A percentile compares a stretch with the other conserved stretches of the same genome.
These are phyloP conservation scores for Columba livia DNA, from an alignment of 2,113 vertebrate species.

Conservation along the genomic window DNA sequence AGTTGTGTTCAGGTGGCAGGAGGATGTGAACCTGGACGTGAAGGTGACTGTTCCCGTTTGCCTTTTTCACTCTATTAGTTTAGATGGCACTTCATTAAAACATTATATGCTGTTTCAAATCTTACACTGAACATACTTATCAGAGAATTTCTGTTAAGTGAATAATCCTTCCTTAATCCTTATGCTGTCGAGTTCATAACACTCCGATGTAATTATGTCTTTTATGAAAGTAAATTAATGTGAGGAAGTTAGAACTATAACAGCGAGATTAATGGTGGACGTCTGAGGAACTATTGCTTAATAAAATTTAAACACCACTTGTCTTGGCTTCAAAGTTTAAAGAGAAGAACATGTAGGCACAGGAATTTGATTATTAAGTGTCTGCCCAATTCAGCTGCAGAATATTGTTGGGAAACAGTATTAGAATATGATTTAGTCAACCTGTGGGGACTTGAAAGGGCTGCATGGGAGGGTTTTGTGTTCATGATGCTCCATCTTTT, in stretches of 20 bases:
- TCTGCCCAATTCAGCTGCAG: constrained; percentile 38
- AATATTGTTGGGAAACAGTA: constrained; percentile 32
- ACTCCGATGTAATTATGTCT: constrained; percentile 27
- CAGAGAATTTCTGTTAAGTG: not conserved
- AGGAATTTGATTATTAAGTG: constrained; percentile 42
- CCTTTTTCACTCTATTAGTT: not conserved
- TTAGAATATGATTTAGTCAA: not conserved
- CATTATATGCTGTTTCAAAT: not conserved
- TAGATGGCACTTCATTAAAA: not conserved
- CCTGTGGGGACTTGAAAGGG: constrained; percentile 37
- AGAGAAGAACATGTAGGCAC: constrained; percentile 50
- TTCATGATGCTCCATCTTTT: not conserved
- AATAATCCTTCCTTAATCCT: not conserved
- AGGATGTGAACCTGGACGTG: not conserved
- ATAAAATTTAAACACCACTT: constrained; percentile 54
- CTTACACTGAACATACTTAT: not conserved
- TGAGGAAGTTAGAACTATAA: constrained; percentile 51
- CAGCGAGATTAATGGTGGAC: constrained; percentile 32
- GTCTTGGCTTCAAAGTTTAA: constrained; percentile 42
- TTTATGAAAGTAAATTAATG: constrained; percentile 22
- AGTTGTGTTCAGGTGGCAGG: not conserved
- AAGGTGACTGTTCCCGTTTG: not conserved
- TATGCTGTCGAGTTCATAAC: not conserved
- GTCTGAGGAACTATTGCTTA: constrained; percentile 56
- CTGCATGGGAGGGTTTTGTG: not conserved